These are phyloP conservation scores for Nothobranchius furzeri DNA, from an alignment of 2,113 vertebrate genomes.

Conservation along the genomic window DNA sequence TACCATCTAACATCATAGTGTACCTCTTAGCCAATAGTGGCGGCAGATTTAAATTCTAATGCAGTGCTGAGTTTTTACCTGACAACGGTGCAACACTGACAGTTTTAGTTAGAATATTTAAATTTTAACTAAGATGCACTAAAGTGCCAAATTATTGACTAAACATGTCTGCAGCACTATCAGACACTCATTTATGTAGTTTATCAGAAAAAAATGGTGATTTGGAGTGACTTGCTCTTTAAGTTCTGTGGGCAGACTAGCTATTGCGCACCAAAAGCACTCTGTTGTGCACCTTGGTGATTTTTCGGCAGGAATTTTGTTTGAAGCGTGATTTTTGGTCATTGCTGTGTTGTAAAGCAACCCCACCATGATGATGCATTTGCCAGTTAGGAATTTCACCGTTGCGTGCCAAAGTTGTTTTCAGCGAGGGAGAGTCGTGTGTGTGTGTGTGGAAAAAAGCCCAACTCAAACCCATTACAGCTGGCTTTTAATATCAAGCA, in stretches of 20 bases:
- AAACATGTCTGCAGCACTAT: too few relatives aligned
- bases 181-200: too few relatives aligned
- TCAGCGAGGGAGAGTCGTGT: constrained; percentile 35
- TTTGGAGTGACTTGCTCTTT: constrained; percentile 11
- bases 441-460: constrained; percentile 57
- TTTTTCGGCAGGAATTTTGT: constrained; percentile 33
- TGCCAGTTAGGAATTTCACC: constrained; percentile 42
- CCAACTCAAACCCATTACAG: constrained; percentile 65
- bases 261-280: constrained; percentile 31
- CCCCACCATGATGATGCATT: constrained; percentile 40
- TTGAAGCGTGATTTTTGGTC: constrained; percentile 7
- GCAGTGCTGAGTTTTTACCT: too few relatives aligned
- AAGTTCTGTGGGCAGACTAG: constrained; percentile 53
- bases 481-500: constrained; percentile 64
- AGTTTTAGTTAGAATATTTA: too few relatives aligned
- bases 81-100: too few relatives aligned
- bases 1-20: too few relatives aligned
- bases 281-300: constrained; percentile 40
- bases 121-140: too few relatives aligned
- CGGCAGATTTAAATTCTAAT: too few relatives aligned
- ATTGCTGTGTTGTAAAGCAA: not conserved
- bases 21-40: too few relatives aligned
- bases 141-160: too few relatives aligned
- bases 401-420: constrained; percentile 62
- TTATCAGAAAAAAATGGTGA: too few relatives aligned